Evolutionary conservation across 37 sponge, comb jelly and placozoan genomes (phyloP).

Genomic region (Aphrocallistes beatrix): DNA sequence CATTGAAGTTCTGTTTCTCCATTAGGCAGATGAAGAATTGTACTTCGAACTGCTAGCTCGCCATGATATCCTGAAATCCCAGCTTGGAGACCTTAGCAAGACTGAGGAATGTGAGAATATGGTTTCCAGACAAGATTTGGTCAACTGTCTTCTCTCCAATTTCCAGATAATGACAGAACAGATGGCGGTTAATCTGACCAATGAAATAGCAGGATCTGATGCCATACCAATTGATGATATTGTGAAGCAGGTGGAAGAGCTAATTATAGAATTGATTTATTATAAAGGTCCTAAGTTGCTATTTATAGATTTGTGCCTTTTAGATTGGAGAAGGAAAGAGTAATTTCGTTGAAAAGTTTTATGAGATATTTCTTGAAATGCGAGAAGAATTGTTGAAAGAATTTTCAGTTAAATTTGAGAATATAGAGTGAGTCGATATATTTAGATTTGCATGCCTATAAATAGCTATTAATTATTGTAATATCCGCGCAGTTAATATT

Average conservation of each 20-base stretch:
- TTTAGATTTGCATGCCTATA: too few species aligned
- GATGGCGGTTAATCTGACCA: not conserved
- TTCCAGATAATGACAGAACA: not conserved
- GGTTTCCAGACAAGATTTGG: not conserved
- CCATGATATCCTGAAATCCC: not conserved
- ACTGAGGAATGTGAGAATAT: not conserved
- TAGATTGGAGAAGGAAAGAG: not conserved
- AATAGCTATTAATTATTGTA: too few species aligned
- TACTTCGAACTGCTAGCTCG: not conserved
- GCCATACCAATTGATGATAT: not conserved
- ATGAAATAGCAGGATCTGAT: not conserved
- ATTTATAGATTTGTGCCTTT: not conserved
- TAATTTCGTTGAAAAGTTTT: not conserved
- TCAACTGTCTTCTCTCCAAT: not conserved
- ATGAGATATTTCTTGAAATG: not conserved
- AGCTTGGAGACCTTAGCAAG: not conserved
- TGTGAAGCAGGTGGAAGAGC: not conserved
- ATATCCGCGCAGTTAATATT: too few species aligned
- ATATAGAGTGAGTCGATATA: not conserved
- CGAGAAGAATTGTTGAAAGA: not conserved
- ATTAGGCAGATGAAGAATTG: not conserved
- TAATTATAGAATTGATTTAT: not conserved
- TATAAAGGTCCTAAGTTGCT: not conserved
- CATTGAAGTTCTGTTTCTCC: too few species aligned
- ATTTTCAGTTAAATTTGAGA: not conserved